phyloP scores from a whole-genome alignment of 2,797 vertebrate genomes.

The Scolopax bukidnonensis region DNA sequence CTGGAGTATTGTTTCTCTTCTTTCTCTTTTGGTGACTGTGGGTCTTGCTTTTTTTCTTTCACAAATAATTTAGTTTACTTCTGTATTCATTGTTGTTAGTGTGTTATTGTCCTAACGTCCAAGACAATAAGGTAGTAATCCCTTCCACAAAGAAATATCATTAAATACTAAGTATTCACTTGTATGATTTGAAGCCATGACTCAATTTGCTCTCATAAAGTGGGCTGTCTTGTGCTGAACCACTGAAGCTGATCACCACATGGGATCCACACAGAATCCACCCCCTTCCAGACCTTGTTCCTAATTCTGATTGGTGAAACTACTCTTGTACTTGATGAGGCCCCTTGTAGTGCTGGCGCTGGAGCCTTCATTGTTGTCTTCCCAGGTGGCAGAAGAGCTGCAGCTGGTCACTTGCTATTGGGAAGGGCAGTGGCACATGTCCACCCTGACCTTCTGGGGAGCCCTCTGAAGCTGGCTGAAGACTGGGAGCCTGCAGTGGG shows the following conservation, averaged over 20 bases:
- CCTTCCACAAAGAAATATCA: not conserved
- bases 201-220: not conserved
- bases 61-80: not conserved
- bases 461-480: not conserved
- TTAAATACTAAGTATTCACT: not conserved
- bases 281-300: not conserved
- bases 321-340: not conserved
- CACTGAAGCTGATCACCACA: not conserved
- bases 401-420: accelerated
- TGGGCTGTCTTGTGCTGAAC: not conserved
- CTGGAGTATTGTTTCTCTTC: not conserved
- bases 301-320: not conserved
- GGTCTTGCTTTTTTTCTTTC: not conserved
- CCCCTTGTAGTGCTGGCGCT: not conserved
- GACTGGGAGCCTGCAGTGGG: not conserved
- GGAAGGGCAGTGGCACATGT: accelerated
- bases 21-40: not conserved
- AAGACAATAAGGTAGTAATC: not conserved
- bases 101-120: not conserved
- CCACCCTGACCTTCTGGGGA: accelerated
- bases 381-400: not conserved
- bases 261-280: not conserved
- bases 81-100: not conserved
- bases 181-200: not conserved
- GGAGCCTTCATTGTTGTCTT: not conserved